Percentiles rank a stretch among this genome's conserved stretches.
These are phyloP conservation scores for Tamandua tetradactyla DNA, from an alignment of 2,797 vertebrate species.

Conservation along the genomic window DNA sequence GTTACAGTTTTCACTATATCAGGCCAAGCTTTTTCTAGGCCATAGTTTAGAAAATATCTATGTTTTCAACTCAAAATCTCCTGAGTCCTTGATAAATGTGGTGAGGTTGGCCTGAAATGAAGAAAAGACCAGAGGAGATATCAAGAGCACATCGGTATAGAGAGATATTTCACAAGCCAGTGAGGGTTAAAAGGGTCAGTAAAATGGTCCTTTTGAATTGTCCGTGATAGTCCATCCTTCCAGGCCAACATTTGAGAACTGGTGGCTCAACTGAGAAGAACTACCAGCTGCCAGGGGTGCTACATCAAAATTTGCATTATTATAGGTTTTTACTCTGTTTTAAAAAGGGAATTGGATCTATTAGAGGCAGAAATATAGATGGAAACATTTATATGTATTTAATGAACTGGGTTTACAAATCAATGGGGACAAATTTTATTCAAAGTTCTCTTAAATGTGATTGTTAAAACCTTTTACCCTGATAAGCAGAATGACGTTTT, in stretches of 20 bases:
- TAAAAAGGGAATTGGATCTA: not conserved
- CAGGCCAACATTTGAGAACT: not conserved
- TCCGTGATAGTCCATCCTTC: not conserved
- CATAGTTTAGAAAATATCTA: not conserved
- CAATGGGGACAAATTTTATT: not conserved
- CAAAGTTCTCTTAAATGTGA: not conserved
- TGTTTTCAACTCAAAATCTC: not conserved
- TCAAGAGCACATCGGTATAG: rapidly evolving
- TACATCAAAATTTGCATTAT: not conserved
- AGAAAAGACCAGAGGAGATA: not conserved
- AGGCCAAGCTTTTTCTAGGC: not conserved
- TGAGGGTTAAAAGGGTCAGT: rapidly evolving
- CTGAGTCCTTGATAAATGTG: not conserved
- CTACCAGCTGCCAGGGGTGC: not conserved
- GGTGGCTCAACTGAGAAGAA: not conserved
- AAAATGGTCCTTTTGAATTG: not conserved
- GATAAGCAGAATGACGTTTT: not conserved
- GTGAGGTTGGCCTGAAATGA: not conserved
- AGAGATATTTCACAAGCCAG: not conserved
- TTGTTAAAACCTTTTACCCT: not conserved
- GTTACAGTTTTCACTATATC: not conserved
- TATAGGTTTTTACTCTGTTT: not conserved
- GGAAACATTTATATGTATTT: not conserved
- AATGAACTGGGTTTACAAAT: not conserved
- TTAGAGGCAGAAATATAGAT: not conserved